Percentiles rank a stretch among this genome's conserved stretches.
phyloP scores from a whole-genome alignment of 2,888 invertebrate genomes.

The Thumatha senex region DNA sequence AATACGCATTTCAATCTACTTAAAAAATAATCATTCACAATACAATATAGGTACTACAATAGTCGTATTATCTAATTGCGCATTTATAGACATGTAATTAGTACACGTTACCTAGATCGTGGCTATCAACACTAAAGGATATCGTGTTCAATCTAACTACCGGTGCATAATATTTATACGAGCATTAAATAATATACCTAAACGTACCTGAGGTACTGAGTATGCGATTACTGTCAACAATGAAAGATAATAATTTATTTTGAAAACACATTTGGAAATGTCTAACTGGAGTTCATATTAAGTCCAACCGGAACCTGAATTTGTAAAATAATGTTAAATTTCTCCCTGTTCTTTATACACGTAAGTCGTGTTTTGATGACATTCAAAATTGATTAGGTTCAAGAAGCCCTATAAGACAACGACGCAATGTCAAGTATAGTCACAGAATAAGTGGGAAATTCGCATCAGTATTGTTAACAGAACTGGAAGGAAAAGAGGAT shows the following conservation, averaged over 20 bases:
- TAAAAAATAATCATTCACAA: conserved; percentile 22
- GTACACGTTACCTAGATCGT: conserved; percentile 41
- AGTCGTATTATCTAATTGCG: conserved; percentile 52
- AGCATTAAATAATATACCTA: conserved; percentile 36
- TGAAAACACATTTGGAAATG: conserved; percentile 3
- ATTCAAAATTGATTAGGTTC: too few relatives aligned
- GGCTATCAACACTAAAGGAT: conserved; percentile 52
- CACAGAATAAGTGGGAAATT: too few relatives aligned
- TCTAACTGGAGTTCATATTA: not conserved
- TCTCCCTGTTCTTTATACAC: too few relatives aligned
- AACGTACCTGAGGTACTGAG: conserved; percentile 28
- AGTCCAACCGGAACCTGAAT: too few relatives aligned
- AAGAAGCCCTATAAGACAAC: too few relatives aligned
- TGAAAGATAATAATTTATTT: conserved; percentile 27
- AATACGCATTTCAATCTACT: conserved; percentile 5
- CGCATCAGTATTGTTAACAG: too few relatives aligned
- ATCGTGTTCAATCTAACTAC: conserved; percentile 66
- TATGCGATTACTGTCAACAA: conserved; percentile 33
- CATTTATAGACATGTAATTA: conserved; percentile 58
- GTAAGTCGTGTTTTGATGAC: too few relatives aligned
- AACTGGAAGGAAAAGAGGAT: too few relatives aligned
- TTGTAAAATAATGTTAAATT: too few relatives aligned
- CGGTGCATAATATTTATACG: conserved; percentile 53
- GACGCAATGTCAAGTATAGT: too few relatives aligned
- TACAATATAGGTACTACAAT: conserved; percentile 17